Evolutionary conservation across 2,113 vertebrate species (phyloP), one percentile per base, ranked within the genome.

Genomic region (Menidia beryllina): DNA sequence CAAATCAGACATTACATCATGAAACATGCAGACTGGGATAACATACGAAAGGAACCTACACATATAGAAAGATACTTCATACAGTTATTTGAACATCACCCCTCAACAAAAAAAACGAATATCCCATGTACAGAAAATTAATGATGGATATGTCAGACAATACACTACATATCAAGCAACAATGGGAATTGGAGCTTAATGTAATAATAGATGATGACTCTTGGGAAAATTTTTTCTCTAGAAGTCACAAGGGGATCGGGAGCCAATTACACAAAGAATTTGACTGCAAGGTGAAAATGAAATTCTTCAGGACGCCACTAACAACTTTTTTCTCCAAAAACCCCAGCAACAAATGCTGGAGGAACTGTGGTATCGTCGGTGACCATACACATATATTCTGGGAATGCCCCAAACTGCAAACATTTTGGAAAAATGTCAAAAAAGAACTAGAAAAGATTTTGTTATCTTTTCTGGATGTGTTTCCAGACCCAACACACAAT

Each of bases 341-440:
- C 19, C 26, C 27, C 52, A 55, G 53, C 38, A 39, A 55, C 9
- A 36, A 34, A 36, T 55, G 27, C 13, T 34, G 53, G 53, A 55
- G 53, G 27, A 34, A 55, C 3, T 55, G 53, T 21, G 27, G 27
- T 13, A 55, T 36, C 19, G 53, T 55, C 9, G 53, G 53, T 55
- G 27, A 55, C 12, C 53, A 55, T n/a, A 36, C 53, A 11, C 53
- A 12, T 21, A n/a, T 55, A 3, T 51, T 51, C 12, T 51, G 49
- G 49, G 49, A 36, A 26, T 55, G 52, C 19, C 27, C n/a, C n/a
- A n/a, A n/a, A n/a, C n/a, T n/a, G n/a, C n/a, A n/a, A n/a, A n/a
- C 52, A n/a, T 51, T 51, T 12, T 55, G 27, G 53, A 19, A 34
- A 12, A 55, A 55, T 11, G n/a, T 55, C 3, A 55, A 55, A 21